Conservation (phyloP, 2,888 invertebrate species). For the Ectemnius continuus region DNA sequence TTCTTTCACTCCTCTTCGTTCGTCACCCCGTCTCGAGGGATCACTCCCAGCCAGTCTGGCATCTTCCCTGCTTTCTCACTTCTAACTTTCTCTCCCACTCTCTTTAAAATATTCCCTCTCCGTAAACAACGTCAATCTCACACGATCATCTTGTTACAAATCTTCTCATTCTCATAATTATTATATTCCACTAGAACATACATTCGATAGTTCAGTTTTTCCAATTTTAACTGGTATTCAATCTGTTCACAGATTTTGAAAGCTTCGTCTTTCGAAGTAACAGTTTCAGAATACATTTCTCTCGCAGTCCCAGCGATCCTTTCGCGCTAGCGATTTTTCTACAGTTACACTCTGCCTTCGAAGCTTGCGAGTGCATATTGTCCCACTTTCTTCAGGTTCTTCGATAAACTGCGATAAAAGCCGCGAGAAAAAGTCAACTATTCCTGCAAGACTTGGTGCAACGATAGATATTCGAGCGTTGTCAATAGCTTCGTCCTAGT, state of each 20-base stretch:
- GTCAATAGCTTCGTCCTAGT: background rate
- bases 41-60: conserved; percentile 43
- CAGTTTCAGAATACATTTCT: too few relatives aligned
- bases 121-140: conserved; percentile 70
- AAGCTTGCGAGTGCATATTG: conserved; percentile 37
- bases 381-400: conserved; percentile 10
- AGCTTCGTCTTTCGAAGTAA: too few relatives aligned
- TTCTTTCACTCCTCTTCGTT: conserved; percentile 5
- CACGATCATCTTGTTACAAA: conserved; percentile 53
- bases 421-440: conserved; percentile 49
- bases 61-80: background rate
- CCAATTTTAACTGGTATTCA: too few relatives aligned
- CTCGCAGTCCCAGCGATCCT: too few relatives aligned
- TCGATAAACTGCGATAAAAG: conserved; percentile 10
- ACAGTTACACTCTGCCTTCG: conserved; percentile 36
- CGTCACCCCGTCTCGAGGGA: conserved; percentile 36
- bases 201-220: too few relatives aligned
- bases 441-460: conserved; percentile 45
- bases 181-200: too few relatives aligned
- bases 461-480: background rate
- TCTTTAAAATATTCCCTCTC: conserved; percentile 67
- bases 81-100: conserved; percentile 45
- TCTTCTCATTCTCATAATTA: too few relatives aligned
- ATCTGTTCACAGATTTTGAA: too few relatives aligned
- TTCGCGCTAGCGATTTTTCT: conserved; percentile 42